Evolutionary conservation across 64 coral and sea anemone genomes (phyloP), one percentile per base, ranked within the genome.

Genomic region (Trachythela sp.): DNA sequence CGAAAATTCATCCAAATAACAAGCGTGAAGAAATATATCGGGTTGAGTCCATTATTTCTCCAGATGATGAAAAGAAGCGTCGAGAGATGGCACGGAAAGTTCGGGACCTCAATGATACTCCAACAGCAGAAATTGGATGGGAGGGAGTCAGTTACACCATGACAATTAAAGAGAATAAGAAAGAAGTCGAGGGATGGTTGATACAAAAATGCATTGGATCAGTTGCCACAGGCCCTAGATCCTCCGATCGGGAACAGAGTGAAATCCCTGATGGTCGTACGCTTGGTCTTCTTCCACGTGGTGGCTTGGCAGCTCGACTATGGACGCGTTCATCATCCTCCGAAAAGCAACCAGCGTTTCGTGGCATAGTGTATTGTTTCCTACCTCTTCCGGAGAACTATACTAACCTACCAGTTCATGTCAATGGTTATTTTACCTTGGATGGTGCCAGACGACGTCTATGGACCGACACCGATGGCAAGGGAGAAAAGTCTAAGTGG

Each of bases 361-460:
- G 26, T 36, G 94, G 94, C 6, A 90, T 94, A 40, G 87, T 88
- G 22, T 97, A 89, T 87, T 97, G 94, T 50, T 97, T 94, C 45
- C 90, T 97, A 26, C 94, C 94, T 0, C 84, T 97, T 2, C 91
- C 92, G 9, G 20, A 64, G 26, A 94, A 94, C 38, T 64, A 80
- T 59, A 97, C 89, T 59, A 90, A 90, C 15, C 87, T 97, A 84
- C 94, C 94, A 34, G 92, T 97, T 15, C 94, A 97, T 11, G 90
- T 94, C 17, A 97, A 97, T 54, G 94, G 94, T n/a, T 92, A 97
- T 72, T 97, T 97, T 84, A 89, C 94, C 39, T 87, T 97, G 22
- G 95, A 97, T 70, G 87, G 88, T 84, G 85, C 95, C 38, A 92
- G 95, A 39, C 58, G 95, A 33, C 90, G 86, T 35, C 86, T 97